Percentiles rank a stretch among this genome's conserved stretches.
Evolutionary conservation across 2,797 vertebrate species (phyloP).

Genomic region (Chrysocyon brachyurus): DNA sequence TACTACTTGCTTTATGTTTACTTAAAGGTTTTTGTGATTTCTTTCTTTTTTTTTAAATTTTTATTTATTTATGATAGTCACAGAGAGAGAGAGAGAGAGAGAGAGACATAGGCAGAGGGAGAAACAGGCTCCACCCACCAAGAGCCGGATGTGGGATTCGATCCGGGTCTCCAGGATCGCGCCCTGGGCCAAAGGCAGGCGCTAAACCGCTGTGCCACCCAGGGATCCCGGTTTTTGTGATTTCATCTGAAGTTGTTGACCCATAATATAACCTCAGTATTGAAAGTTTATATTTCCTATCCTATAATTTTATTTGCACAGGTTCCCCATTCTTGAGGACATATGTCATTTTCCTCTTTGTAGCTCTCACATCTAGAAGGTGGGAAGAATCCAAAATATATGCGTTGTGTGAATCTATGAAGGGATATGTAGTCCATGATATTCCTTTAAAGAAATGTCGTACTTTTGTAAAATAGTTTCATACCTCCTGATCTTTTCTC

Average conservation of each 20-base stretch:
- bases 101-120: no score
- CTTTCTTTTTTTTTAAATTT: no score
- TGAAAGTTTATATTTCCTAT: not conserved
- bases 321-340: not conserved
- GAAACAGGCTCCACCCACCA: no score
- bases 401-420: not conserved
- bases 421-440: not conserved
- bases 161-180: no score
- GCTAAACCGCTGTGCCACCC: no score
- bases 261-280: not conserved
- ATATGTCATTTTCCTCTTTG: not conserved
- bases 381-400: not conserved
- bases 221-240: not conserved
- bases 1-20: not conserved
- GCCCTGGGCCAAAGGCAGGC: no score
- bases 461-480: not conserved
- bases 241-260: conserved; percentile 26
- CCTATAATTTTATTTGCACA: not conserved
- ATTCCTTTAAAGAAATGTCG: not conserved
- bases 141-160: no score
- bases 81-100: no score
- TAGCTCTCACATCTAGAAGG: not conserved
- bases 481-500: not conserved
- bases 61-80: no score
- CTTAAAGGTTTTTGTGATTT: not conserved